These are phyloP conservation scores for Danio choprae DNA, from an alignment of 2,797 vertebrate genomes.

Conservation along the genomic window DNA sequence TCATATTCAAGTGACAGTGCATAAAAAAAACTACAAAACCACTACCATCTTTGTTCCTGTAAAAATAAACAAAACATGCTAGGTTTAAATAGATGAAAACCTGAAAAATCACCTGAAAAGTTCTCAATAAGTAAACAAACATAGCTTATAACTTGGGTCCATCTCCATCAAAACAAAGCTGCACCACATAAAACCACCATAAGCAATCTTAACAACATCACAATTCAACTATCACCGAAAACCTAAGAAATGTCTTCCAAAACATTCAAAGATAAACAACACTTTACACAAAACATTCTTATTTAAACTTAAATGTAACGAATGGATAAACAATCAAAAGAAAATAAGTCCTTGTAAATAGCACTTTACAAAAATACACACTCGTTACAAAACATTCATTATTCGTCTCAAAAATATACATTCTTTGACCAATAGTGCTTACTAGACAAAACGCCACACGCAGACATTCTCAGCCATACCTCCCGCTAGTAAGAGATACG, in stretches of 20 bases:
- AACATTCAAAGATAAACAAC: constrained; percentile 27
- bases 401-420: constrained; percentile 64
- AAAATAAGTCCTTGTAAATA: constrained; percentile 76
- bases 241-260: background rate
- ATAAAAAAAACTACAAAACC: constrained; percentile 16
- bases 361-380: constrained; percentile 72
- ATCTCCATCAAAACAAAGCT: constrained; percentile 1
- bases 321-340: constrained; percentile 62
- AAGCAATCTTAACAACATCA: constrained; percentile 6
- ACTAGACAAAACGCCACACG: constrained; percentile 38
- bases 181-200: constrained; percentile 14
- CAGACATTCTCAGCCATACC: constrained; percentile 32
- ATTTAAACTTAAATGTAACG: constrained; percentile 18
- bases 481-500: constrained; percentile 37
- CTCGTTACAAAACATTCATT: constrained; percentile 63
- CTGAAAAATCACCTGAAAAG: constrained; percentile 23
- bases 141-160: background rate
- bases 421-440: constrained; percentile 55
- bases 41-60: constrained; percentile 36
- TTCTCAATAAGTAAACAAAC: constrained; percentile 28
- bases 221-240: background rate
- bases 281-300: background rate
- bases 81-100: constrained; percentile 26
- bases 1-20: constrained; percentile 38
- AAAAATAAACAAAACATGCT: constrained; percentile 44